Base-by-base conservation (phyloP, 2,113 vertebrate genomes). In the Ictidomys tridecemlineatus region DNA sequence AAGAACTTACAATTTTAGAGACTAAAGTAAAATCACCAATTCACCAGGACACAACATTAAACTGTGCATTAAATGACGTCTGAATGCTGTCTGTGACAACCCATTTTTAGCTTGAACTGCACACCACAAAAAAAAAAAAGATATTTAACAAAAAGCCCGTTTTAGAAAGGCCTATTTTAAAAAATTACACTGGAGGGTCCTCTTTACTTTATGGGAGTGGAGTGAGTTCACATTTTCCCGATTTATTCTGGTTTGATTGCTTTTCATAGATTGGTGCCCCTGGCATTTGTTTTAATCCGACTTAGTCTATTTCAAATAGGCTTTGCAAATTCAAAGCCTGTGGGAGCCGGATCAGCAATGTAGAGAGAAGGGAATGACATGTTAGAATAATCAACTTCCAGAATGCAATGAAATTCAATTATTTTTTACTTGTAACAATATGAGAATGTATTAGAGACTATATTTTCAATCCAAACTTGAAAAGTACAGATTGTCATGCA, bases 241-340 rank as follows among this genome's bases (percentile, higher is more conserved):
- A 78, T 88, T 73, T 67, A 63, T 34, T 69, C 56, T 67, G 12
- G 6, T 69, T 95, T 88, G 76, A 91, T 73, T 94, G 70, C 34
- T 79, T 86, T 85, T 84, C 67, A 61, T 72, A 79, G 45, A 53
- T 42, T 79, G 28, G 37, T 58, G 22, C 63, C 45, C 4, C 14
- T 67, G 63, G 77, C 88, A 39, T 78, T 86, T 77, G 45, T 88
- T 95, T 94, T 67, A 77, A 37, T 88, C 72, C 88, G 20, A 65
- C 28, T 93, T 73, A 85, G 34, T 39, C 30, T 82, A 20, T 82
- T 79, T 89, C 30, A 63, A 85, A 53, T 24, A 16, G 24, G 17
- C 30, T 88, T 76, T 92, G 61, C 39, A 51, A 86, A 94, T 70
- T 63, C 48, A 80, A 89, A 94, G 37, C 39, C 58, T 63, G 0